Percentiles rank a stretch among this genome's conserved stretches.
These are phyloP conservation scores for Anolis carolinensis DNA, from an alignment of 2,113 vertebrate genomes.

Conservation along the genomic window DNA sequence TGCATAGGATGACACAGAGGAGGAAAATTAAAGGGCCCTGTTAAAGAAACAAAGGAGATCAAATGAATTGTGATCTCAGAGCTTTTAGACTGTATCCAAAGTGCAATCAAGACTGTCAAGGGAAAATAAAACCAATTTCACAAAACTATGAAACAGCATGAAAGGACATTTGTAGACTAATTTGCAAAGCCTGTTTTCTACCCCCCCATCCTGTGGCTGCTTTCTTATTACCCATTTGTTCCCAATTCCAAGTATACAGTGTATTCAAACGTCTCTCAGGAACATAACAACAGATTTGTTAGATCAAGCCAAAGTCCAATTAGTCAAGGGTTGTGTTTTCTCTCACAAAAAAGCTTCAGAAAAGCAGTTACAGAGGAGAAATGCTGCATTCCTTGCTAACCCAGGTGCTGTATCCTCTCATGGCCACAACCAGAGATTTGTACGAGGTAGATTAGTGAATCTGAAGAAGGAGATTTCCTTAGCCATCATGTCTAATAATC, in stretches of 20 bases:
- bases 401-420: neutral
- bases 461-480: neutral
- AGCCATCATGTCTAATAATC: neutral
- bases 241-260: neutral
- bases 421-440: neutral
- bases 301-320: no score
- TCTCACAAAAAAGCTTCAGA: neutral
- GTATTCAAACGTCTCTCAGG: no score
- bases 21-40: conserved; percentile 93
- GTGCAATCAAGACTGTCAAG: neutral
- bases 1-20: conserved; percentile 87
- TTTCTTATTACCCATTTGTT: neutral
- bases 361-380: neutral
- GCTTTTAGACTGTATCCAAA: neutral
- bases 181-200: neutral
- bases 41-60: conserved; percentile 9
- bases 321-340: no score
- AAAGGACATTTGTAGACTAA: neutral
- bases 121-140: no score
- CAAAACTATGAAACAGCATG: neutral
- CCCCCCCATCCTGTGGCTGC: neutral
- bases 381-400: neutral
- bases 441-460: neutral
- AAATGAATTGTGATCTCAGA: neutral
- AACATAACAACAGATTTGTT: no score